Percentiles rank a stretch among this genome's conserved stretches.
phyloP scores from a whole-genome alignment of 2,888 invertebrate genomes.

The Agrenia bidenticulata region DNA sequence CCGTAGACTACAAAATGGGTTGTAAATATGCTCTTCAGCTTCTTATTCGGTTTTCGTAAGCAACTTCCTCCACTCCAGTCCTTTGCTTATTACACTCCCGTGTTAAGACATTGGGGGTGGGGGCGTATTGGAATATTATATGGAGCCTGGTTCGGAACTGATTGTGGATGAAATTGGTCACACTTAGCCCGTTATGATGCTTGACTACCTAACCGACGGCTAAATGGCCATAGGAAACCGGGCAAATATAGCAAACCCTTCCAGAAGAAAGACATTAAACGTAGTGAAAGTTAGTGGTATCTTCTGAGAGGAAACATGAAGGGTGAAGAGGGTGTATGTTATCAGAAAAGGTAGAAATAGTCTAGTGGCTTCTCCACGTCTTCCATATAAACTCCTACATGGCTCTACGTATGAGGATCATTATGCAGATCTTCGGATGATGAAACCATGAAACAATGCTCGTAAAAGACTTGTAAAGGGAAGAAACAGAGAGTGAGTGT shows the following conservation, averaged over 20 bases:
- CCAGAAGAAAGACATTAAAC: slow-evolving; percentile 10
- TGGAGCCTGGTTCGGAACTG: neutral
- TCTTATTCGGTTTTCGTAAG: slow-evolving; percentile 2
- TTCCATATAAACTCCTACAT: neutral
- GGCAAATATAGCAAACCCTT: no score
- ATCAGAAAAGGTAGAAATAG: no score
- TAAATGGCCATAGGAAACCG: neutral
- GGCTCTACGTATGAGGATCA: slow-evolving; percentile 27
- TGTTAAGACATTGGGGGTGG: no score
- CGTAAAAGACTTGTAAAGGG: slow-evolving; percentile 49
- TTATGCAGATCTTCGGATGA: slow-evolving; percentile 50
- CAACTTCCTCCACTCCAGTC: neutral
- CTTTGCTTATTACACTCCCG: neutral
- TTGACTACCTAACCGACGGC: slow-evolving; percentile 9
- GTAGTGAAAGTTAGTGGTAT: neutral
- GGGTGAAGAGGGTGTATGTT: slow-evolving; percentile 2
- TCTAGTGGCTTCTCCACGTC: neutral
- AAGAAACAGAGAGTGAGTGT: slow-evolving; percentile 43
- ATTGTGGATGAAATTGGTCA: slow-evolving; percentile 17
- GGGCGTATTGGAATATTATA: no score
- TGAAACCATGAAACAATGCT: slow-evolving; percentile 52
- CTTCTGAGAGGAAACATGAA: neutral
- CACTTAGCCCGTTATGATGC: slow-evolving; percentile 9
- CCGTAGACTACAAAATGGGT: slow-evolving; percentile 49
- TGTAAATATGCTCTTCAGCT: slow-evolving; percentile 46